Percentiles rank a stretch among this genome's conserved stretches.
Conservation (phyloP, 1,140 invertebrate genomes). For the Dendroctonus valens region DNA sequence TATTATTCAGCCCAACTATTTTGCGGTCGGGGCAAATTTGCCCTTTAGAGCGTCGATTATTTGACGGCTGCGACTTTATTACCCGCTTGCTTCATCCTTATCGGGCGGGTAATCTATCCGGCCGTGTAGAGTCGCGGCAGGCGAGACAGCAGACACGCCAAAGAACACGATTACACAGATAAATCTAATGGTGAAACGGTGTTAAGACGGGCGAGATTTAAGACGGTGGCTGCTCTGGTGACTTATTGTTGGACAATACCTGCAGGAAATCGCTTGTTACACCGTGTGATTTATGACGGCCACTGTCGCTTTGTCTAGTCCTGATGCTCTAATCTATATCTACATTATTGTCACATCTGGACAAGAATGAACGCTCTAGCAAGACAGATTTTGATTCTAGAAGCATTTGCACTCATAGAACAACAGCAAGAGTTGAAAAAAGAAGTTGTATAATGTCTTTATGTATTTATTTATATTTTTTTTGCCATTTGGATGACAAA, state of each 20-base stretch:
- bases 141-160: constrained; percentile 27
- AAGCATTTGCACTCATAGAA: too few relatives aligned
- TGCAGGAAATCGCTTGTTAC: constrained; percentile 12
- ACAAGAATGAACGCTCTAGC: too few relatives aligned
- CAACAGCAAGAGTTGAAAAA: too few relatives aligned
- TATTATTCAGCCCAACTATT: too few relatives aligned
- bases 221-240: constrained; percentile 18
- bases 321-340: too few relatives aligned
- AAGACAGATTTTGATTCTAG: too few relatives aligned
- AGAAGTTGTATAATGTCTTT: too few relatives aligned
- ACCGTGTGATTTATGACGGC: constrained; percentile 1
- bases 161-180: constrained; percentile 29
- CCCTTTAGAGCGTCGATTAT: neutral
- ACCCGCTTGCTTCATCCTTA: constrained; percentile 12
- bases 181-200: constrained; percentile 29
- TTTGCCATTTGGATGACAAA: too few relatives aligned
- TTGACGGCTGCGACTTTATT: constrained; percentile 18
- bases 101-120: constrained; percentile 22
- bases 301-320: neutral
- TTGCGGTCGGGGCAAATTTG: too few relatives aligned
- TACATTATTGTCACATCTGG: too few relatives aligned
- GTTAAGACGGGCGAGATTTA: constrained; percentile 23
- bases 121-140: constrained; percentile 10
- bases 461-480: too few relatives aligned
- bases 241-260: constrained; percentile 25